Base-by-base conservation (phyloP, 2,888 invertebrate species). In the Papilio elwesi region DNA sequence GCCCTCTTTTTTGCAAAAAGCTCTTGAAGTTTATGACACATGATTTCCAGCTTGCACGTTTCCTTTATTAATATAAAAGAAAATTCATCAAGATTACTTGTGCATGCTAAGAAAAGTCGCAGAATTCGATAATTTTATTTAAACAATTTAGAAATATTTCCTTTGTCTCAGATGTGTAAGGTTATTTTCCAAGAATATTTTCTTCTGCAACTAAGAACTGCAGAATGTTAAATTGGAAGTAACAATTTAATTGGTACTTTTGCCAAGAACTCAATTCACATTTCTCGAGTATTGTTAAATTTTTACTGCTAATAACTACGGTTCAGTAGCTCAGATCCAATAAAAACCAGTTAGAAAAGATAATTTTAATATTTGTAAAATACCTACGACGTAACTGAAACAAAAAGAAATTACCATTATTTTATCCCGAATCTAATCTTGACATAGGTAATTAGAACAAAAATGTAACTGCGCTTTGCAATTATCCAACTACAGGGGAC, bases 401-500 rank as follows among this genome's bases (percentile, higher is more conserved):
- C n/a, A 59, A 59, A 59, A n/a, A 43, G 8, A n/a, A 38, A n/a
- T 59, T n/a, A 59, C 43, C n/a, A 59, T 43, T 59, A n/a, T n/a
- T n/a, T n/a, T n/a, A 47, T 26, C 26, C 26, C 16, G 16, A n/a
- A 12, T 38, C 68, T 52, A 68, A n/a, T 11, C 68, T 9, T 43
- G 6, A 43, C 52, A 55, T 38, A 59, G 59, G 59, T 59, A 59
- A 59, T 26, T 68, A 55, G 59, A 68, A 57, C 55, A 68, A 68
- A 68, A 68, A 57, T 48, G 68, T 57, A 49, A 68, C 68, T 59
- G 49, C 57, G 68, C 57, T 47, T 47, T 68, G 48, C 68, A 68
- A 57, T 68, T 68, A 71, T 64, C 67, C 70, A 85, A 85, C 83
- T 82, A 82, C 77, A 79, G 81, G 79, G 81, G 79, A 83, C 66